Base-by-base conservation (phyloP, 2,888 invertebrate species). In the Lithosia quadra region DNA sequence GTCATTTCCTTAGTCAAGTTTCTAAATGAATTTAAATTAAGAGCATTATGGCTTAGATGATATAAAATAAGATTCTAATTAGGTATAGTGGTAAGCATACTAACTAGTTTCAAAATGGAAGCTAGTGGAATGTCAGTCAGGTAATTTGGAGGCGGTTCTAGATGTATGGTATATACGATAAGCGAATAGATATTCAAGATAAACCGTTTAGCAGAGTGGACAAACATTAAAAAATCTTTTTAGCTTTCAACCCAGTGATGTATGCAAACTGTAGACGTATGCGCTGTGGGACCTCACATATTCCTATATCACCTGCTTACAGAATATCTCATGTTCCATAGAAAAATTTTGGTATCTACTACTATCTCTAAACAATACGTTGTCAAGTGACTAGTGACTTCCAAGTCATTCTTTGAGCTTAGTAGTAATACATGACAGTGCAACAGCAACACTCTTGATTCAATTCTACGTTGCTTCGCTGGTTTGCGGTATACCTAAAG, bases 111-210 rank as follows among this genome's bases (percentile, higher is more conserved):
- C 82, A 88, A 85, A 86, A 90, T 89, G 83, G 87, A 84, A 86
- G 85, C 78, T 85, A 86, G 84, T 83, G 84, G 86, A 85, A 83
- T 87, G 90, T 88, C 88, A 90, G 89, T 89, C 89, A 88, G 87
- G 88, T 87, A 92, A 92, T 91, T 92, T 90, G 87, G 88, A 84
- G 85, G 86, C 81, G 83, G 85, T 78, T 84, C 76, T 80, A 64
- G 69, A 72, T 71, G 69, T 71, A 9, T 59, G 78, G 75, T 34
- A 24, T 71, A 85, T 80, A 79, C 64, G 36, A 84, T 11, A 69
- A 75, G 81, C 39, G 59, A 34, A 36, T 4, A 22, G 11, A 21
- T 21, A 9, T 15, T 22, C 22, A 34, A 36, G 10, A 33, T 22
- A 33, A 13, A 24, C 0, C 2, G 15, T 24, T 49, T 33, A 55